Conservation (phyloP, 1,140 invertebrate species). For the Fragariocoptes setiger region DNA sequence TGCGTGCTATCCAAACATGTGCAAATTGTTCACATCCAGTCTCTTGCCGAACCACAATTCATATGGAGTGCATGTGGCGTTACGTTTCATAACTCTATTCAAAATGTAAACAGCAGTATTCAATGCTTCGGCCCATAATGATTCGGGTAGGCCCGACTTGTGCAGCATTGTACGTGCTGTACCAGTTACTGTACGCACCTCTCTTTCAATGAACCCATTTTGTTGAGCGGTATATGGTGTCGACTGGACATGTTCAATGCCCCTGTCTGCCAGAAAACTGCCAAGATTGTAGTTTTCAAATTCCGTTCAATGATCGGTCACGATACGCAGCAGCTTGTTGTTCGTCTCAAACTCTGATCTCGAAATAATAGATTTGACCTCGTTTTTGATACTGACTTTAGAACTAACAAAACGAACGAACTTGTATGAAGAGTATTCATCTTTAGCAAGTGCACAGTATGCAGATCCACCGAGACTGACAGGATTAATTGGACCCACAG, state of each 20-base stretch:
- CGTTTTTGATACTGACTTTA: not conserved
- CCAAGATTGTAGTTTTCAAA: not conserved
- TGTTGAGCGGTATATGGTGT: conserved; percentile 19
- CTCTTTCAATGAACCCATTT: conserved; percentile 21
- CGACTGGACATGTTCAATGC: conserved; percentile 3
- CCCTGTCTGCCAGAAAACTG: not conserved
- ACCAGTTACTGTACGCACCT: conserved; percentile 18
- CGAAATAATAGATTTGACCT: not conserved
- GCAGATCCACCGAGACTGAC: not conserved
- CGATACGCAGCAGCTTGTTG: not conserved
- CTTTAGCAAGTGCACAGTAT: not conserved
- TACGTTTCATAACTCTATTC: no score
- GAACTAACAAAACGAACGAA: not conserved
- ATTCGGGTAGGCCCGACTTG: no score
- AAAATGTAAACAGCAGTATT: no score
- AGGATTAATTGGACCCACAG: not conserved
- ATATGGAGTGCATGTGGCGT: no score
- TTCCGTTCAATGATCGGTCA: not conserved
- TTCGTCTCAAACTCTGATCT: not conserved
- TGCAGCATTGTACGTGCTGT: conserved; percentile 14
- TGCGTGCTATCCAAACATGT: conserved; percentile 4
- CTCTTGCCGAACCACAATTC: conserved; percentile 6
- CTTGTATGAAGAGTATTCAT: not conserved
- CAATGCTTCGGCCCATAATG: no score
- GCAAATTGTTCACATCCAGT: conserved; percentile 4